These are phyloP conservation scores for Melanotaenia parkinsoni DNA, from an alignment of 2,797 vertebrate species.

Conservation along the genomic window DNA sequence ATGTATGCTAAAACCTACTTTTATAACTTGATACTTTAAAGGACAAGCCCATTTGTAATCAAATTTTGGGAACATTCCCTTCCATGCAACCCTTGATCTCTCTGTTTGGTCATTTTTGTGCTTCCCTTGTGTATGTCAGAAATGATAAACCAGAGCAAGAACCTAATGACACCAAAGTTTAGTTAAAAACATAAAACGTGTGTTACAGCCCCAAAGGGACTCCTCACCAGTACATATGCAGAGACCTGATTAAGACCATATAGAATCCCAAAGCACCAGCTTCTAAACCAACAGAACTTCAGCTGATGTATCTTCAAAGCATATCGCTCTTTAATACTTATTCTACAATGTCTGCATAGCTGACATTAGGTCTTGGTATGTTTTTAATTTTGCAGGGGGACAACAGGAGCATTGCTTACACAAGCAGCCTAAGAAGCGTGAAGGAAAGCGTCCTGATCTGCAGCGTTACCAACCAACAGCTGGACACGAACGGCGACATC, in stretches of 20 bases:
- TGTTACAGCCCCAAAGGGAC: too few relatives aligned
- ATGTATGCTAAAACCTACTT: too few relatives aligned
- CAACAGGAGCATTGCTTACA: constrained; percentile 55
- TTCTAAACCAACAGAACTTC: too few relatives aligned
- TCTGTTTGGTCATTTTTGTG: too few relatives aligned
- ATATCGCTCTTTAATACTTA: not conserved
- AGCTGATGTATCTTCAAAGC: not conserved
- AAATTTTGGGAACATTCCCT: too few relatives aligned
- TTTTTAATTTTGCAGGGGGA: constrained; percentile 53
- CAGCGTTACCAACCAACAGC: constrained; percentile 83
- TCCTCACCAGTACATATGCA: not conserved
- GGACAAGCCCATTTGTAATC: too few relatives aligned
- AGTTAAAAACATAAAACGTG: too few relatives aligned
- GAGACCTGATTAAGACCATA: not conserved
- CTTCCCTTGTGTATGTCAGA: too few relatives aligned
- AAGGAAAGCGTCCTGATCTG: constrained; percentile 79
- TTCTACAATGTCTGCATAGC: not conserved
- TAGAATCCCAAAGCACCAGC: not conserved
- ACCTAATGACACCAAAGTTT: too few relatives aligned
- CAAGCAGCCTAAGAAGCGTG: constrained; percentile 79
- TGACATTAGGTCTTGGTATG: not conserved
- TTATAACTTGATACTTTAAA: too few relatives aligned
- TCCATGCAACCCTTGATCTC: too few relatives aligned
- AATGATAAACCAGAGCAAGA: too few relatives aligned
- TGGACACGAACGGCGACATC: constrained; percentile 56